A percentile compares a stretch with the other conserved stretches of the same genome.
phyloP scores from a whole-genome alignment of 2,797 vertebrate species.

The Anolis apletophallus region DNA sequence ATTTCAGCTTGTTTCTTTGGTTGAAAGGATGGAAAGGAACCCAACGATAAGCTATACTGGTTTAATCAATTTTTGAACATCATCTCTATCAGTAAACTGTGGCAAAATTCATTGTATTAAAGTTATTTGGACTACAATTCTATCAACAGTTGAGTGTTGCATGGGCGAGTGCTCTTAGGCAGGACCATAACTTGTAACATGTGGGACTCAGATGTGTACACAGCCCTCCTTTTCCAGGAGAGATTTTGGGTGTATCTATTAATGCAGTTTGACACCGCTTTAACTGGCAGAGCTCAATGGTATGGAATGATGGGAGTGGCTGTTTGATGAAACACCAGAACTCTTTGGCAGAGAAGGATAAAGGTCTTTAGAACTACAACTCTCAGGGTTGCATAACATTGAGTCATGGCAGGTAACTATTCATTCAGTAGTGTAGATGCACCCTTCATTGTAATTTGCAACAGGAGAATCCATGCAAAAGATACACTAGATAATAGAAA shows the following conservation, averaged over 20 bases:
- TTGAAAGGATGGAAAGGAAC: neutral
- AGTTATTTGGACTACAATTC: neutral
- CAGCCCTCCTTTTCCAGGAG: neutral
- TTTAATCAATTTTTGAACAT: constrained; percentile 5
- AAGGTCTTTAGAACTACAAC: too few relatives aligned
- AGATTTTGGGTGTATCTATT: too few relatives aligned
- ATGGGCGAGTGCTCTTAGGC: neutral
- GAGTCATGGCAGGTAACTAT: too few relatives aligned
- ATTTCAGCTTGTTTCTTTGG: neutral
- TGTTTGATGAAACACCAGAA: too few relatives aligned
- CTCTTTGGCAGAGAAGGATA: too few relatives aligned
- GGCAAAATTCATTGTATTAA: neutral
- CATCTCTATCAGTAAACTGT: neutral
- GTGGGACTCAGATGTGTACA: neutral
- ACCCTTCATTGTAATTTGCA: neutral
- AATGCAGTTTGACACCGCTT: too few relatives aligned
- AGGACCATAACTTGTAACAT: neutral
- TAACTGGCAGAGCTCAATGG: too few relatives aligned
- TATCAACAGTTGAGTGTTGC: neutral
- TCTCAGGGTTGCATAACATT: too few relatives aligned
- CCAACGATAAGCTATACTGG: neutral
- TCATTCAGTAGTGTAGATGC: too few relatives aligned
- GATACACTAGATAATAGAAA: neutral
- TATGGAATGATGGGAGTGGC: too few relatives aligned
- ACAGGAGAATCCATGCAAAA: neutral